These are phyloP conservation scores for Xanthorhoe designata DNA, from an alignment of 2,888 invertebrate species.

Conservation along the genomic window DNA sequence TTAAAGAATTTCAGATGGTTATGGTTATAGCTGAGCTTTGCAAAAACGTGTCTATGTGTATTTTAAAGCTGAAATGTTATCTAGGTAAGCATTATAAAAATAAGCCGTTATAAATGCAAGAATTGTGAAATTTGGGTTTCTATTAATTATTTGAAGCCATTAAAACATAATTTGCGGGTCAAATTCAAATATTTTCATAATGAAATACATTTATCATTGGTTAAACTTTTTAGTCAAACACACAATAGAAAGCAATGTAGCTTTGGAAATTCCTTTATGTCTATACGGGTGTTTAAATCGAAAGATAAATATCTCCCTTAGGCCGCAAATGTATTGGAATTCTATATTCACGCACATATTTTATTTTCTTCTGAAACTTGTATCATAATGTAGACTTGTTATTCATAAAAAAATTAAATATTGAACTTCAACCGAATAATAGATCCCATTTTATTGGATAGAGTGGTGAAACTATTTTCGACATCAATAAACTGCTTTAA, in stretches of 20 bases:
- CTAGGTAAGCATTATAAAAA: neutral
- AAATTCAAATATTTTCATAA: no score
- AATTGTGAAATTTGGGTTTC: slow-evolving; percentile 11
- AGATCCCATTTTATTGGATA: slow-evolving; percentile 30
- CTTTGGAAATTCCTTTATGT: no score
- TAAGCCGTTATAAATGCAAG: neutral
- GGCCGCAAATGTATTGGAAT: slow-evolving; percentile 18
- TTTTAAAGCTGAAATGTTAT: neutral
- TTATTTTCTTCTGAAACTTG: slow-evolving; percentile 14
- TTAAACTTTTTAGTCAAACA: no score
- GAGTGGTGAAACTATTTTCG: slow-evolving; percentile 38
- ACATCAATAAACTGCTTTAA: slow-evolving; percentile 32
- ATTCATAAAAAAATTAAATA: slow-evolving; percentile 36
- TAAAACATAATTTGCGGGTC: slow-evolving; percentile 8
- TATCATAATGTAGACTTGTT: slow-evolving; percentile 2
- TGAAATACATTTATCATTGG: no score
- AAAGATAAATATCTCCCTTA: slow-evolving; percentile 19
- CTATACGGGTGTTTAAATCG: no score
- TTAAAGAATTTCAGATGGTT: slow-evolving; percentile 4
- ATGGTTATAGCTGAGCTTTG: slow-evolving; percentile 3
- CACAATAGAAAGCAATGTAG: no score
- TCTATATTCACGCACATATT: slow-evolving; percentile 19
- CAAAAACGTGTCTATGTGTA: slow-evolving; percentile 1
- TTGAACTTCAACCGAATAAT: slow-evolving; percentile 37
- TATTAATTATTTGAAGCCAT: slow-evolving; percentile 16